Percentiles rank a stretch among this genome's conserved stretches.
Conservation (phyloP, 2,797 vertebrate genomes). For the Cyclura pinguis region DNA sequence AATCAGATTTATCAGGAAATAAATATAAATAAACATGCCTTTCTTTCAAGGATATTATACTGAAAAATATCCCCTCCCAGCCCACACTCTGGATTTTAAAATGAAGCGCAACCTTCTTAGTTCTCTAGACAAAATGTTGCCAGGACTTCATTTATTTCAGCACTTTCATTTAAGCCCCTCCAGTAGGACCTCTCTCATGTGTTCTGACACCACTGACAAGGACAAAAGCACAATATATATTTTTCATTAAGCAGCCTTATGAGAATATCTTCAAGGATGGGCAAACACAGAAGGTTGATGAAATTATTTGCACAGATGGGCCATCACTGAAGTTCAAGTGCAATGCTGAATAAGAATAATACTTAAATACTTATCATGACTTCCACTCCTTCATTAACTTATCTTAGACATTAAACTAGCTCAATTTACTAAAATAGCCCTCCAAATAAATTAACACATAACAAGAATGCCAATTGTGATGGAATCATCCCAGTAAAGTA, state of each 20-base stretch:
- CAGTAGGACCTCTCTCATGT: conserved; percentile 49
- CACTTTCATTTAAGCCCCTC: conserved; percentile 58
- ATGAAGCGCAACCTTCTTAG: conserved; percentile 36
- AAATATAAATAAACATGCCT: conserved; percentile 70
- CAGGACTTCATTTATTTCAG: background rate
- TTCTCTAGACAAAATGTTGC: conserved; percentile 64
- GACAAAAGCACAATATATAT: conserved; percentile 62
- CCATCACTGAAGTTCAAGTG: conserved; percentile 62
- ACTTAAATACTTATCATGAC: conserved; percentile 48
- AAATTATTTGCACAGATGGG: conserved; percentile 69
- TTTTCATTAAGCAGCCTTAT: conserved; percentile 70
- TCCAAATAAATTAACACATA: conserved; percentile 47
- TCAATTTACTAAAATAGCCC: conserved; percentile 21
- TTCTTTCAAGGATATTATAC: conserved; percentile 53
- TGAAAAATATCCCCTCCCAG: conserved; percentile 45
- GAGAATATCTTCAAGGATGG: conserved; percentile 73
- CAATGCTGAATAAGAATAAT: conserved; percentile 52
- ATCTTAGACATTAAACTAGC: conserved; percentile 45
- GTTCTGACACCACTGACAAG: conserved; percentile 70
- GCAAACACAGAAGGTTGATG: conserved; percentile 65
- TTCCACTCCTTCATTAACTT: conserved; percentile 37
- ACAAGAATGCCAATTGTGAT: conserved; percentile 47
- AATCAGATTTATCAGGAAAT: conserved; percentile 63
- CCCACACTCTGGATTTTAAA: conserved; percentile 54
- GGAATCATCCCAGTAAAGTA: conserved; percentile 32